Evolutionary conservation across 2,888 invertebrate genomes (phyloP).

Genomic region (Girardia tigrina): DNA sequence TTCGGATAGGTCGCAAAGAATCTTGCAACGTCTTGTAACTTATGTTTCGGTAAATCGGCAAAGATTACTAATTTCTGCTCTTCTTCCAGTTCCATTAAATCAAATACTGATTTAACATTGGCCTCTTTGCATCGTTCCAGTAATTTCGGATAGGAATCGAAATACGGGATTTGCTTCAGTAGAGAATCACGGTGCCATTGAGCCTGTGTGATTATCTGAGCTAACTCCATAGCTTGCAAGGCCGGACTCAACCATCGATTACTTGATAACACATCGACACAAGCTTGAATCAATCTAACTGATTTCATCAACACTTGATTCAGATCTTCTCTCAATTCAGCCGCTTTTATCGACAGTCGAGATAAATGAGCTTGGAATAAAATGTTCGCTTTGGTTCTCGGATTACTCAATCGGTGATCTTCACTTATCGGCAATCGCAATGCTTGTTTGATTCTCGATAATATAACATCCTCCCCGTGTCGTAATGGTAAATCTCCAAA

Average conservation of each 20-base stretch:
- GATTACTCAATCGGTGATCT: slow-evolving; percentile 74
- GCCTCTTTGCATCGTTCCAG: slow-evolving; percentile 65
- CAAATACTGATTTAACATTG: slow-evolving; percentile 78
- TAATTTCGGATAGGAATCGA: slow-evolving; percentile 58
- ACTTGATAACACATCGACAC: slow-evolving; percentile 75
- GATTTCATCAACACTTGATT: slow-evolving; percentile 66
- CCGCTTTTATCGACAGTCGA: slow-evolving; percentile 70
- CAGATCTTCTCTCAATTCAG: slow-evolving; percentile 88
- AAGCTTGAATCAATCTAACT: slow-evolving; percentile 56
- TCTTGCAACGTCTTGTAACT: slow-evolving; percentile 92
- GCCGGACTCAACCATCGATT: slow-evolving; percentile 97
- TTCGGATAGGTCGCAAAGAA: slow-evolving; percentile 98
- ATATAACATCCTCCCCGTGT: slow-evolving; percentile 69
- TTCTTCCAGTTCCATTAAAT: slow-evolving; percentile 86
- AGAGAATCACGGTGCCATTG: slow-evolving; percentile 99
- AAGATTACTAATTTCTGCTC: slow-evolving; percentile 63
- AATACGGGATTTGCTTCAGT: slow-evolving; percentile 87
- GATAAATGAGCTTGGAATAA: slow-evolving; percentile 87
- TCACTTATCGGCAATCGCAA: slow-evolving; percentile 50
- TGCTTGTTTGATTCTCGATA: slow-evolving; percentile 59
- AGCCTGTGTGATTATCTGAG: slow-evolving; percentile 98
- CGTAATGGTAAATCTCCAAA: slow-evolving; percentile 88
- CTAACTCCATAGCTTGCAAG: slow-evolving; percentile 95
- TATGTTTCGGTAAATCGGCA: slow-evolving; percentile 60
- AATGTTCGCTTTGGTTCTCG: slow-evolving; percentile 83